Evolutionary conservation across 1,140 invertebrate species (phyloP), one percentile per base, ranked within the genome.

Genomic region (Sitophilus oryzae): DNA sequence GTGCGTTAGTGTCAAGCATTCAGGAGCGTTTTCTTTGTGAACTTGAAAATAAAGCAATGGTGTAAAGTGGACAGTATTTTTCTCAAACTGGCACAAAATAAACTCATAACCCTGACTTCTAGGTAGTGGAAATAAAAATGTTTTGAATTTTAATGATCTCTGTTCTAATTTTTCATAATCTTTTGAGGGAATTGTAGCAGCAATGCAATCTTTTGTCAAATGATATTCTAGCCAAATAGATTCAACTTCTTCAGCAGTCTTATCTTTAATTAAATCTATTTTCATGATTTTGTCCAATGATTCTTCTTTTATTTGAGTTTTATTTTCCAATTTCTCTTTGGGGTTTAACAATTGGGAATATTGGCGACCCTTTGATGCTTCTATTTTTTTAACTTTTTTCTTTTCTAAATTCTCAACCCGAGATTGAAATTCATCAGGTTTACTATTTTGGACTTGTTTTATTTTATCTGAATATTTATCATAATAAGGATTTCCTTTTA

Each of bases 1-100:
- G 71, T 93, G 87, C 2, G 82, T 79, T 58, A 95, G 75, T 1
- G 84, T 88, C 15, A 96, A 73, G 72, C 91, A 93, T 69, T 93
- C 89, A 0, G 91, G 91, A 0, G 91, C 86, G 78, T 93, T 92
- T 76, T 94, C 93, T 71, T 91, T 86, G 63, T 93, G 86, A 1
- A 88, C 81, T 77, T 90, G 91, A 71, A 88, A 95, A 71, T 87
- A 88, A 11, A 91, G 73, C 9, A 96, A 73, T 3, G 91, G 86
- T 3, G 91, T 94, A 70, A 94, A 92, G 69, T 93, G 90, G 2
- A 91, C 80, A 61, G 86, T 79, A 61, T 83, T 84, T 30, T 71
- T 80, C 61, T 78, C 74, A 74, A 86, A 85, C 71, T 94, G 90
- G 55, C 79, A 79, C 70, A 94, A 76, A 49, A 93, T 83, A 66